Evolutionary conservation across 2,888 invertebrate species (phyloP), one percentile per base, ranked within the genome.

Genomic region (Bruchidius siliquastri): DNA sequence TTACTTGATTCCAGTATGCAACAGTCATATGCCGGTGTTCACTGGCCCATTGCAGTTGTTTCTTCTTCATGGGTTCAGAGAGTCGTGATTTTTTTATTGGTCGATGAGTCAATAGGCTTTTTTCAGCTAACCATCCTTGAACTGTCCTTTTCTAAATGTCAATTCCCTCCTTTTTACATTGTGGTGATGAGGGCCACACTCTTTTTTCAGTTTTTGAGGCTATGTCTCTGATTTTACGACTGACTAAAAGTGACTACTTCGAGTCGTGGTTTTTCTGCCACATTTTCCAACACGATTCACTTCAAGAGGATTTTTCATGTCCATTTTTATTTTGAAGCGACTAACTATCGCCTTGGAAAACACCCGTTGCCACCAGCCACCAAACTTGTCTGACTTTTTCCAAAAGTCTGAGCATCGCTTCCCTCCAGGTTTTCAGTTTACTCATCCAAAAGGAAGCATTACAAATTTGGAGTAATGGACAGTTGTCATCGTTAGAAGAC

Each of bases 1-100:
- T 72, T 72, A 68, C 68, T 26, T 20, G 68, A 72, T 69, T 72
- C 72, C 72, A 72, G 66, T 72, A 22, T 69, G 6, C 69, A 32
- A 69, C n/a, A 72, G 32, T 72, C 72, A 72, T 72, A 72, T 32
- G n/a, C n/a, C 72, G 72, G 26, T 72, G 72, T 72, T 72, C 1
- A 21, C 22, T 72, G 67, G 67, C 72, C 32, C 72, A 69, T 69
- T 72, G 69, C 3, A 72, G 68, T 68, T 69, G 22, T 66, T 72
- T 72, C 26, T 69, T 69, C 21, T 72, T 72, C 72, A 72, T 30
- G 49, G 32, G 21, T 6, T 72, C 66, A 21, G 71, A 49, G 0
- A 66, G 6, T n/a, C 71, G 67, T n/a, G 69, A 18, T 72, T 72
- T 69, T 72, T 72, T 26, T 4, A 8, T 67, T 21, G 72, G 69